These are phyloP conservation scores for Eudasyphora cyanicolor DNA, from an alignment of 2,888 invertebrate species.

Conservation along the genomic window DNA sequence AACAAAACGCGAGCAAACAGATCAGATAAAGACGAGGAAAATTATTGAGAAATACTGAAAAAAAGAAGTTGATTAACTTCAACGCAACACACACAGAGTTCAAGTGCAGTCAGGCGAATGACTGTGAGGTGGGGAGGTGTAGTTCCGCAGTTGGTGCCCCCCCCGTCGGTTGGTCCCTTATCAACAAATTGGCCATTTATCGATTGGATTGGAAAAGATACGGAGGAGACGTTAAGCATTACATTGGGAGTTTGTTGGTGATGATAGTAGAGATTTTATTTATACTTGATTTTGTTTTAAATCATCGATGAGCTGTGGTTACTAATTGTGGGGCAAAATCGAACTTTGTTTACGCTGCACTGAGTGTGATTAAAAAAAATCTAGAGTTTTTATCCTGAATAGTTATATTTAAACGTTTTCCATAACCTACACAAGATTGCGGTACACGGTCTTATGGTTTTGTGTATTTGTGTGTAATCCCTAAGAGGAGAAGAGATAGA, in stretches of 20 bases:
- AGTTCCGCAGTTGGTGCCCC: neutral
- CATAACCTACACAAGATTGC: no score
- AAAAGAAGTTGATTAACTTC: conserved; percentile 44
- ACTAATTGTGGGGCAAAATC: no score
- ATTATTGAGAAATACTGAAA: conserved; percentile 15
- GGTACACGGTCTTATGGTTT: no score
- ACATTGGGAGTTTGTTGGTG: neutral
- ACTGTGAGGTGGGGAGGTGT: neutral
- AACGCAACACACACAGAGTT: conserved; percentile 34
- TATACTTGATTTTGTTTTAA: neutral
- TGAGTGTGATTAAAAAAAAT: no score
- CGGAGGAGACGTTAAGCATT: neutral
- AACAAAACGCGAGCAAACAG: conserved; percentile 13
- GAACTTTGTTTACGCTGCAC: no score
- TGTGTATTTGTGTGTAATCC: no score
- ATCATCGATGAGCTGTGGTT: no score
- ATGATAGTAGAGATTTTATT: neutral
- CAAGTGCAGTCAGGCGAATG: conserved; percentile 40
- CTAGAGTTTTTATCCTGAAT: no score
- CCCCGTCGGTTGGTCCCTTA: conserved; percentile 37
- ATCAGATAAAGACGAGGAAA: neutral
- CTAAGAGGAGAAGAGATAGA: no score
- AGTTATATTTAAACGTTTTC: no score
- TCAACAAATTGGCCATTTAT: conserved; percentile 54
- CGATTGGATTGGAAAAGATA: neutral